Base-by-base conservation (phyloP, 1,140 invertebrate species). In the Hestina assimilis region DNA sequence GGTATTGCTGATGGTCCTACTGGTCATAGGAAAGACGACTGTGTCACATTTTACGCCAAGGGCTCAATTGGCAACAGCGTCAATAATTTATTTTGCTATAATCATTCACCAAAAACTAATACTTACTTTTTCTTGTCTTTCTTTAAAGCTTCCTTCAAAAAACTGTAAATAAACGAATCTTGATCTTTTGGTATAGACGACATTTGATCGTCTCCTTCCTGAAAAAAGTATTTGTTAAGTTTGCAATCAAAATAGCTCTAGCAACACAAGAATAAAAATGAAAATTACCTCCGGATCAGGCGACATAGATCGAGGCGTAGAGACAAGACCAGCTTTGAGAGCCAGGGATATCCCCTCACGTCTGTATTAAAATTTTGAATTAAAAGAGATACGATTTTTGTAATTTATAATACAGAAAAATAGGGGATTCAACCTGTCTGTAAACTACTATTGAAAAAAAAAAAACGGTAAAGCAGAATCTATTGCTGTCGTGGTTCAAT, bases 101-200 rank as follows among this genome's bases (percentile, higher is more conserved):
- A n/a, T n/a, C n/a, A n/a, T n/a, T n/a, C n/a, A n/a, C n/a, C n/a
- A n/a, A n/a, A n/a, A 33, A 14, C 7, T 20, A 40, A 4, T 14
- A 50, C 73, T 82, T 55, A 87, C 84, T 79, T 85, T 53, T 73
- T 83, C 59, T 83, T 87, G 41, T 87, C 84, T 26, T 62, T 74
- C 56, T 87, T 87, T 4, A 87, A 71, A 6, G 84, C 80, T 66
- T 87, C 82, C 61, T 85, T 80, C 24, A 85, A 47, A 60, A 83
- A 83, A 3, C 78, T 70, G 45, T 87, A 83, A 40, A 87, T 79
- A 38, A 85, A 79, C 0, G 83, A 87, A 59, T 79, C 80, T 54
- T 83, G 73, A 51, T 87, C 82, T 17, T 72, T 72, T 0, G 77
- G 74, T 6, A 79, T 43, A 4, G 73, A 60, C 4, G 72, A 76